These are phyloP conservation scores for Myrmecophaga tridactyla DNA, from an alignment of 2,113 vertebrate species.

Conservation along the genomic window DNA sequence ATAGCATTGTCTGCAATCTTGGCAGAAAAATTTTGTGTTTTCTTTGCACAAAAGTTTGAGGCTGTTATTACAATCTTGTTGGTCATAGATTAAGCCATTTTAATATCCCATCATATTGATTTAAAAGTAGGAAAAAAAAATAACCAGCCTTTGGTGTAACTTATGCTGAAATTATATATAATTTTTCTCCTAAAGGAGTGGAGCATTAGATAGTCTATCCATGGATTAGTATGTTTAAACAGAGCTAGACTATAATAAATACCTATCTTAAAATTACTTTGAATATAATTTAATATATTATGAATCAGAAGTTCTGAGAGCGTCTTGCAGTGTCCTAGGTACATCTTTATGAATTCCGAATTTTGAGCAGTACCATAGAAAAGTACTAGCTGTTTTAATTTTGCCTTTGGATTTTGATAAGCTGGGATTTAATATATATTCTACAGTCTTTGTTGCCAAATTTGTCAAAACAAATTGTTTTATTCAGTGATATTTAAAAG, in stretches of 20 bases:
- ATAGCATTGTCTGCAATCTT: neutral
- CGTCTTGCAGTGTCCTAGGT: neutral
- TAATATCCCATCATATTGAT: constrained; percentile 8
- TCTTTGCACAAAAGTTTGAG: neutral
- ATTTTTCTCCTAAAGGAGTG: neutral
- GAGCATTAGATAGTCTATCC: neutral
- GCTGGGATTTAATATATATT: neutral
- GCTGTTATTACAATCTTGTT: neutral
- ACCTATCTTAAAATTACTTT: constrained; percentile 15
- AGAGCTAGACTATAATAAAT: neutral
- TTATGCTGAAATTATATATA: neutral
- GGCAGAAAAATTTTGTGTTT: neutral
- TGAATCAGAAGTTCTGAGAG: neutral
- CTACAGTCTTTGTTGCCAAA: constrained; percentile 14
- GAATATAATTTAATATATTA: neutral
- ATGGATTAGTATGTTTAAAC: neutral
- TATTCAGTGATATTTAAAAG: constrained; percentile 11
- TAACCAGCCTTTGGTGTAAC: neutral
- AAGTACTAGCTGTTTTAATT: constrained; percentile 37
- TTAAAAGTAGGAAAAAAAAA: constrained; percentile 14
- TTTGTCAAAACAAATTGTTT: constrained; percentile 21
- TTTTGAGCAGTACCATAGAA: neutral
- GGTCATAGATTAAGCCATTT: neutral
- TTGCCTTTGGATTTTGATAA: constrained; percentile 32
- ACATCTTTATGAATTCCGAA: constrained; percentile 19